Evolutionary conservation across 2,888 invertebrate species (phyloP), one percentile per base, ranked within the genome.

Genomic region (Tryphoninae sp.): DNA sequence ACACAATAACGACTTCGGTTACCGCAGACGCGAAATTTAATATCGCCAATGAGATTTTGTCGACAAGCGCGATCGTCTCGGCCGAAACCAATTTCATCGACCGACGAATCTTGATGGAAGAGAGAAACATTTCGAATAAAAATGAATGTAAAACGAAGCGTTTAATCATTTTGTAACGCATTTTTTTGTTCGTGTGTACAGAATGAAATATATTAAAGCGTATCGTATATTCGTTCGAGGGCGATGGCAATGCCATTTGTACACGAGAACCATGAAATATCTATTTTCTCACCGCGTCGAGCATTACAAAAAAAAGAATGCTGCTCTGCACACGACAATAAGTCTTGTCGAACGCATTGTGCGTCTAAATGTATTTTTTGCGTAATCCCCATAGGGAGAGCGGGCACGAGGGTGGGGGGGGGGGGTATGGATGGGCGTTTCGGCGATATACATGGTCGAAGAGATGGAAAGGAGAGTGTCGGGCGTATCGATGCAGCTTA

Each of bases 401-500:
- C 58, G 68, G 68, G 73, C 22, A 59, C 26, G 59, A 13, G 23
- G 22, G 59, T 2, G 55, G 19, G 55, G 59, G 9, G 23, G 22
- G 59, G 9, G 55, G 19, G 55, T 16, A 19, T 16, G n/a, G 23
- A 45, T 71, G 62, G 71, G 53, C 75, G 67, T 82, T 82, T 73
- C 64, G 64, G 23, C 58, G 72, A 68, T 73, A 73, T 49, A 58
- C 42, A 61, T 53, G 45, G 53, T 61, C 16, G 51, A 19, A 64
- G 67, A 69, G 68, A 55, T 53, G 67, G 62, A 73, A 64, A 82
- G 64, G 72, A 78, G 76, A 80, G 64, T 59, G 69, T 76, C 64
- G 86, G 77, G 82, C 80, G 86, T 88, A 89, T 89, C 89, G 88
- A 87, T 87, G 88, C 86, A 86, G 88, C 89, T 89, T 89, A 88